Conservation (phyloP, 1,140 invertebrate genomes). For the Rhopalosiphum padi region DNA sequence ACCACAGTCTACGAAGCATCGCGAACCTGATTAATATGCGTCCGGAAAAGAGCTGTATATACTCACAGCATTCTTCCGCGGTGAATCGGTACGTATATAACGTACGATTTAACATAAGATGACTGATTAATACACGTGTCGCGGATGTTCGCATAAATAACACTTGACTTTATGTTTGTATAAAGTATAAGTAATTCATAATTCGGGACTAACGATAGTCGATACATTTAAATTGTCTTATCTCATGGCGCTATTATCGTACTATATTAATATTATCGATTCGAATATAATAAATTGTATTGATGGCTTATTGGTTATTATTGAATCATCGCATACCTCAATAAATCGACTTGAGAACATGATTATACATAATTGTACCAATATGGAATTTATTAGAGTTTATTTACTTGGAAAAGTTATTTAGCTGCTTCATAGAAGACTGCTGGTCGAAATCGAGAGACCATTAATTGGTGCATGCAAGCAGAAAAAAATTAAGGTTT, state of each 20-base stretch:
- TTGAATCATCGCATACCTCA: too few species aligned
- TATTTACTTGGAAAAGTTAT: background rate
- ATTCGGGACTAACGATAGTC: background rate
- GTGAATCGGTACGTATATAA: background rate
- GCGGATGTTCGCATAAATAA: background rate
- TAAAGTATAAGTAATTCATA: background rate
- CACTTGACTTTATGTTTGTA: background rate
- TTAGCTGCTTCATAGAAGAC: background rate
- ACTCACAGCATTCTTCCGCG: background rate
- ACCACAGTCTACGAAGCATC: background rate
- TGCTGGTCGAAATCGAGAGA: background rate
- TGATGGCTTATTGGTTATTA: background rate
- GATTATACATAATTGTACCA: background rate
- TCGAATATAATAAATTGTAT: background rate
- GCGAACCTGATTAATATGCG: conserved; percentile 12
- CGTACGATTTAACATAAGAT: background rate
- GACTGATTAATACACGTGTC: background rate
- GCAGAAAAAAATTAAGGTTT: conserved; percentile 1
- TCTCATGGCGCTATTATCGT: background rate
- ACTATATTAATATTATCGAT: background rate
- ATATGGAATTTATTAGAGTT: background rate
- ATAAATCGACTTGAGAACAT: background rate
- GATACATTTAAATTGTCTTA: background rate
- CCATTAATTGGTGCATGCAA: too few species aligned
- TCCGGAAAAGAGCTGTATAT: conserved; percentile 11